Evolutionary conservation across 2,113 vertebrate genomes (phyloP).

Genomic region (Apus apus): DNA sequence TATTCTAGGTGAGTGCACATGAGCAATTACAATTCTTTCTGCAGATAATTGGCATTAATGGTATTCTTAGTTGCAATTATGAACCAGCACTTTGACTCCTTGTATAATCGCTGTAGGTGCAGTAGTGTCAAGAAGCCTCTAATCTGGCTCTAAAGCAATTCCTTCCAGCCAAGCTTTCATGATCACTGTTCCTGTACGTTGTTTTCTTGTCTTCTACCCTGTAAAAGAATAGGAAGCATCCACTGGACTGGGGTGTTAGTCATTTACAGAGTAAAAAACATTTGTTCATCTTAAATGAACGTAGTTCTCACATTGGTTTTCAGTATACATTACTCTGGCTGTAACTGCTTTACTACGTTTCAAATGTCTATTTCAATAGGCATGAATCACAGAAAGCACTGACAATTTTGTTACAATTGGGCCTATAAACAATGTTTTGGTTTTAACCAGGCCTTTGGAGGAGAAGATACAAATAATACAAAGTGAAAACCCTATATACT

Average conservation of each 20-base stretch:
- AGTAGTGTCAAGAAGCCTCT: conserved; percentile 58
- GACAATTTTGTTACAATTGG: background rate
- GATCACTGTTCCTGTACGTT: conserved; percentile 36
- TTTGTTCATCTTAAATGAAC: conserved; percentile 23
- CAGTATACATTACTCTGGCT: background rate
- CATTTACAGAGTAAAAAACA: conserved; percentile 19
- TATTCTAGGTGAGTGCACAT: conserved; percentile 39
- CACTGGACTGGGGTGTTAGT: conserved; percentile 1
- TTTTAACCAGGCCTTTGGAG: background rate
- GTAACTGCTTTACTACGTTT: background rate
- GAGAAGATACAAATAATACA: conserved; percentile 56
- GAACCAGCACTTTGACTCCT: conserved; percentile 59
- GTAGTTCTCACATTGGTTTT: background rate
- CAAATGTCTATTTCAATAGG: background rate
- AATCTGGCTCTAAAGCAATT: conserved; percentile 54
- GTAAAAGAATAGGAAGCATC: conserved; percentile 34
- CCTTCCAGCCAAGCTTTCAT: conserved; percentile 57
- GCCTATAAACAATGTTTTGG: background rate
- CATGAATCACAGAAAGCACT: background rate
- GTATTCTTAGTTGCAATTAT: conserved; percentile 60
- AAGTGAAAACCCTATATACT: conserved; percentile 62
- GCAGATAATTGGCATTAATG: conserved; percentile 54
- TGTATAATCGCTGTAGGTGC: conserved; percentile 31
- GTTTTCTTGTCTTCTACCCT: conserved; percentile 11
- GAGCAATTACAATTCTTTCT: conserved; percentile 50